These are phyloP conservation scores for Hypomecis atomaria DNA, from an alignment of 2,888 invertebrate species.

Conservation along the genomic window DNA sequence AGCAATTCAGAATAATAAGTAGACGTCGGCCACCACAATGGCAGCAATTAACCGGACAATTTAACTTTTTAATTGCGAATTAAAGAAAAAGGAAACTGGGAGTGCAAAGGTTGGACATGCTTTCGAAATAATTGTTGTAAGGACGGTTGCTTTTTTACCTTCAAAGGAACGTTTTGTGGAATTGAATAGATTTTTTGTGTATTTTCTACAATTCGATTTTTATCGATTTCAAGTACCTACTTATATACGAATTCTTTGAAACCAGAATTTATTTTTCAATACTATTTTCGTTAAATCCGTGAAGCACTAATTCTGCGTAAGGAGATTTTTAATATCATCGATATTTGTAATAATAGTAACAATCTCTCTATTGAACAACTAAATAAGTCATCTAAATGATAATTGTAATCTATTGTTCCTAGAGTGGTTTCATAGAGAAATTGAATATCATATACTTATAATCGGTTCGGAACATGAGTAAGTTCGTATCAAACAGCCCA, in stretches of 20 bases:
- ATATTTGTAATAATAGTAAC: no score
- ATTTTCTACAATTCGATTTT: no score
- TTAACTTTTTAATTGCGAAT: constrained; percentile 82
- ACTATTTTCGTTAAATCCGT: no score
- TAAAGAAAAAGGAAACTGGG: constrained; percentile 64
- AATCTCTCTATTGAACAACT: no score
- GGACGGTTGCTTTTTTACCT: constrained; percentile 27
- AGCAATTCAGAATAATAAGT: constrained; percentile 73
- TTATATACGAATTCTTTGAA: no score
- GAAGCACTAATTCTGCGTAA: no score
- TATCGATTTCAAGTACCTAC: no score
- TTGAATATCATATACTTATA: constrained; percentile 16
- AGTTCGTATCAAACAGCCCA: constrained; percentile 39
- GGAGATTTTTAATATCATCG: no score
- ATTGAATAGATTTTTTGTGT: no score
- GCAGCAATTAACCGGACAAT: constrained; percentile 80
- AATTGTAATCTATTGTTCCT: neutral
- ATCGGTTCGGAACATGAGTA: constrained; percentile 32
- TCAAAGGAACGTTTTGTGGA: neutral
- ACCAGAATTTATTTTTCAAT: no score
- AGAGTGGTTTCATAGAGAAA: constrained; percentile 11
- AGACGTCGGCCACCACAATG: constrained; percentile 75
- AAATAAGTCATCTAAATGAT: neutral
- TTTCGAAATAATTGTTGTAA: constrained; percentile 61
- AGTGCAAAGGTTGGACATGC: constrained; percentile 73